These are phyloP conservation scores for Andrena haemorrhoa DNA, from an alignment of 2,888 invertebrate genomes.

Conservation along the genomic window DNA sequence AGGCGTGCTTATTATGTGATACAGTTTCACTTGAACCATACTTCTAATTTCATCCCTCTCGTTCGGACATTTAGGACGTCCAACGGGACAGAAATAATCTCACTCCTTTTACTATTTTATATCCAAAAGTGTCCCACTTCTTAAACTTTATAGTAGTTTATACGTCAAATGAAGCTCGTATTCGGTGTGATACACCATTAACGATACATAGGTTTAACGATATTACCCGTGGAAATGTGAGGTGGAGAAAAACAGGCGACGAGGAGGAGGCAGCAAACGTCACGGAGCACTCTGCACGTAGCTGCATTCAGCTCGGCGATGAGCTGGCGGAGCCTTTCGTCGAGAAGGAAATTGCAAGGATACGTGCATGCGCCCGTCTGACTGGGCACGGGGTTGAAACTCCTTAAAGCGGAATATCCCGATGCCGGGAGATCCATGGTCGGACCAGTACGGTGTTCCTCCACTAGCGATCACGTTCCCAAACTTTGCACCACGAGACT, in stretches of 20 bases:
- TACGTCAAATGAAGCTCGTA: constrained; percentile 26
- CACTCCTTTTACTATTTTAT: no score
- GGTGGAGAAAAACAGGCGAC: constrained; percentile 19
- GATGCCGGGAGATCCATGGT: constrained; percentile 70
- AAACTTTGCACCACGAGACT: constrained; percentile 29
- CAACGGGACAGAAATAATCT: no score
- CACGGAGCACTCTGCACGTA: constrained; percentile 24
- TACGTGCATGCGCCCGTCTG: constrained; percentile 64
- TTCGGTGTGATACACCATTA: constrained; percentile 12
- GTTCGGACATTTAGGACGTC: no score
- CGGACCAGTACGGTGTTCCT: constrained; percentile 41
- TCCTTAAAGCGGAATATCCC: constrained; percentile 79
- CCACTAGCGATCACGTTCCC: constrained; percentile 50
- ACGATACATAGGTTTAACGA: constrained; percentile 43
- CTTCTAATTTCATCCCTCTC: no score
- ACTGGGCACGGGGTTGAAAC: constrained; percentile 52
- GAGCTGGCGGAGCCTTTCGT: constrained; percentile 45
- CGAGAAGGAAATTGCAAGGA: constrained; percentile 56
- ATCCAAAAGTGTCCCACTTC: no score
- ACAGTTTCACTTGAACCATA: no score
- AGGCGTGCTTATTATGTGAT: no score
- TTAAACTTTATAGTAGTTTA: not conserved
- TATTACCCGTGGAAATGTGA: constrained; percentile 30
- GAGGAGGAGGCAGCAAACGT: not conserved
- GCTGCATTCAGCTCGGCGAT: constrained; percentile 31